These are phyloP conservation scores for Pachymerium ferrugineum DNA, from an alignment of 2,888 invertebrate genomes.

Conservation along the genomic window DNA sequence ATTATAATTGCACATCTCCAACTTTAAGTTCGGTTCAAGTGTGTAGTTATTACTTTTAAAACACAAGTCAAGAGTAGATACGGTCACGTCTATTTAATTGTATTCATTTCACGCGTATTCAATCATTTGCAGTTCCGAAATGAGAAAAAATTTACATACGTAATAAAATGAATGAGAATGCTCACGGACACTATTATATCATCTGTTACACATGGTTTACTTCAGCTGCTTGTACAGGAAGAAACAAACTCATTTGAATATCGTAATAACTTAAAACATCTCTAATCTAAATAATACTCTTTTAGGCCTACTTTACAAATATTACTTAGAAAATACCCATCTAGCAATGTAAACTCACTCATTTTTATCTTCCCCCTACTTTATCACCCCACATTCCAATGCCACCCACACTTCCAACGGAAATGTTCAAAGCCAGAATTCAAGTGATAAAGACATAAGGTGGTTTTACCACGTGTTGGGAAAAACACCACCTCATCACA, in stretches of 20 bases:
- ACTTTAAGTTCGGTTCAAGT: too few species aligned
- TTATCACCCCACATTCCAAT: neutral
- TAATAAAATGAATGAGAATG: conserved; percentile 10
- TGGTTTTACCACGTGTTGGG: conserved; percentile 9
- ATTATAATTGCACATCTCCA: neutral
- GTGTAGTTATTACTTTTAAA: conserved; percentile 14
- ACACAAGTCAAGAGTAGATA: neutral
- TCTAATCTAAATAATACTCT: too few species aligned
- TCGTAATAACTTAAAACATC: too few species aligned
- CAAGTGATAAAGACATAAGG: neutral
- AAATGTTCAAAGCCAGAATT: neutral
- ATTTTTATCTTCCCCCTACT: conserved; percentile 6
- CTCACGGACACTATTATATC: conserved; percentile 16
- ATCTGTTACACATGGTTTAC: conserved; percentile 4
- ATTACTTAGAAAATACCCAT: too few species aligned
- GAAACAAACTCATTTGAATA: neutral
- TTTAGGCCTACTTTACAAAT: too few species aligned
- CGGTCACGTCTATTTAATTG: conserved; percentile 15
- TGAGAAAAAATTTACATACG: neutral
- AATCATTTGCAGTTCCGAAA: conserved; percentile 22
- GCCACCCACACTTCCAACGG: conserved; percentile 14
- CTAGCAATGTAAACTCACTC: too few species aligned
- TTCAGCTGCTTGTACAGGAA: neutral
- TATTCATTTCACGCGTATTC: conserved; percentile 24
- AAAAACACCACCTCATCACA: conserved; percentile 12